Conservation (phyloP, 2,888 invertebrate genomes). For the Spilarctia lutea region DNA sequence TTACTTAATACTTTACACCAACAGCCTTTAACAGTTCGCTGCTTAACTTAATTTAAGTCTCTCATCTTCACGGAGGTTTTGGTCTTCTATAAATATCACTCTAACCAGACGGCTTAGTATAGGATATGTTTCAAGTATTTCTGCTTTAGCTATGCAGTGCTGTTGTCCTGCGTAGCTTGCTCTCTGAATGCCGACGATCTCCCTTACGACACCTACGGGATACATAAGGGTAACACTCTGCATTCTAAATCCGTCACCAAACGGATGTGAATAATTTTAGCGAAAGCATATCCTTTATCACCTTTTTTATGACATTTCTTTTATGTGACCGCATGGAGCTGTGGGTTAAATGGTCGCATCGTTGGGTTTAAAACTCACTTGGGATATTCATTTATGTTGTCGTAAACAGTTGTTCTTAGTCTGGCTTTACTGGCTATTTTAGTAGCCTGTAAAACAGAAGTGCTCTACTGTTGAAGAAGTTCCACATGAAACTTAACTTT, state of each 20-base stretch:
- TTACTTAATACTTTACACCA: background rate
- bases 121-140: background rate
- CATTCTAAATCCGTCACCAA: background rate
- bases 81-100: background rate
- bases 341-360: background rate
- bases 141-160: background rate
- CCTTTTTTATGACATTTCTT: background rate
- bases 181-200: background rate
- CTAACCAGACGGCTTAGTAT: background rate
- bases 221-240: background rate
- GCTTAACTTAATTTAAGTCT: background rate
- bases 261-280: background rate
- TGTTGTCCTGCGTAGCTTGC: background rate
- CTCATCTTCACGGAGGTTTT: background rate
- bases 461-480: background rate
- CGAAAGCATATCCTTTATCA: background rate
- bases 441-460: background rate
- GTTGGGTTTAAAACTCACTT: background rate
- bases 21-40: background rate
- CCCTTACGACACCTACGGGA: background rate
- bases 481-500: background rate
- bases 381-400: background rate
- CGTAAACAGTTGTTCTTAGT: background rate
- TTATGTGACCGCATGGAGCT: background rate
- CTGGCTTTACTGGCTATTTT: background rate